Percentiles rank a stretch among this genome's conserved stretches.
phyloP scores from a whole-genome alignment of 1,140 invertebrate species.

The Drosophila biarmipes region DNA sequence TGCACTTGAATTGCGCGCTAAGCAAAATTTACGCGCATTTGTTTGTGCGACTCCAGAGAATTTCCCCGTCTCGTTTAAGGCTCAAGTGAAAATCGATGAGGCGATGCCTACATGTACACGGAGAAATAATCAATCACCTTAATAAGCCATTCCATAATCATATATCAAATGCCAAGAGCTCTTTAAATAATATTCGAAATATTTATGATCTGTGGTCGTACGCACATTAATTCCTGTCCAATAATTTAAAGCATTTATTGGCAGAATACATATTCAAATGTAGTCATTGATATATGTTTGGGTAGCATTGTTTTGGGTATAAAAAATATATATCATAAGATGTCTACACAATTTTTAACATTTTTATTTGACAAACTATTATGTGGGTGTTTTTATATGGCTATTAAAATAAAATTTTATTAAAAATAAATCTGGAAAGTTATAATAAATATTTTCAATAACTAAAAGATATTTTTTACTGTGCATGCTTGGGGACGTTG shows the following conservation, averaged over 20 bases:
- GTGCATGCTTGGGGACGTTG: conserved; percentile 26
- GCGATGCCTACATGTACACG: conserved; percentile 35
- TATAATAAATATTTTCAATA: too few species aligned
- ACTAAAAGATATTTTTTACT: background rate
- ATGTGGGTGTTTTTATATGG: too few species aligned
- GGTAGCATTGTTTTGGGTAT: too few species aligned
- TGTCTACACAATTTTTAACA: background rate
- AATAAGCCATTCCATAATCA: conserved; percentile 1
- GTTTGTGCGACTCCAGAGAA: conserved; percentile 73
- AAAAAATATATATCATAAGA: too few species aligned
- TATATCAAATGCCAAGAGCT: background rate
- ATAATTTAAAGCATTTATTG: background rate
- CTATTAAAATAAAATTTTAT: too few species aligned
- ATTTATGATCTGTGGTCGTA: background rate
- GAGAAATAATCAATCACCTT: conserved; percentile 22
- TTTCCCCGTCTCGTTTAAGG: conserved; percentile 53
- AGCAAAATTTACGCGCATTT: conserved; percentile 83
- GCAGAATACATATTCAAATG: background rate
- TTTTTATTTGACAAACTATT: too few species aligned
- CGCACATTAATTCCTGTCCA: background rate
- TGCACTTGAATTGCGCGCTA: conserved; percentile 76
- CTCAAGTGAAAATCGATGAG: conserved; percentile 79
- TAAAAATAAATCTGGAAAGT: too few species aligned
- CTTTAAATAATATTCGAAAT: background rate
- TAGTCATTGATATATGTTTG: too few species aligned